Conservation (phyloP, 1,140 invertebrate genomes). For the Papilio polyxenes region DNA sequence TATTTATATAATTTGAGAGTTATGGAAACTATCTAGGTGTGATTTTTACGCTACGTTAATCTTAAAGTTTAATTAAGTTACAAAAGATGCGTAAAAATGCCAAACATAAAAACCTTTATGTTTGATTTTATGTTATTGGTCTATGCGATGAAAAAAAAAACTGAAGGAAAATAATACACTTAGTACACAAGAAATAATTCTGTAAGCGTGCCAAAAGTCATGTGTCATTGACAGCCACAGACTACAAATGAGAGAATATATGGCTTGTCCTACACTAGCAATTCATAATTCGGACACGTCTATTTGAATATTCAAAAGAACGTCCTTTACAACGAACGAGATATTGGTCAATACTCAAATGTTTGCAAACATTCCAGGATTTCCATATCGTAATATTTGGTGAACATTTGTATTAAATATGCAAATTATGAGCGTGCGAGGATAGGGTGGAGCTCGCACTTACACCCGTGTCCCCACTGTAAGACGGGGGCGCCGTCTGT, state of each 20-base stretch:
- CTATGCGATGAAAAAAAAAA: not conserved
- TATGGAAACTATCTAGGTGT: not conserved
- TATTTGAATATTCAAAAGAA: not conserved
- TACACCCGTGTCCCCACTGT: not conserved
- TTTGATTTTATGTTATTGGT: not conserved
- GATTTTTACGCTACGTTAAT: too few species aligned
- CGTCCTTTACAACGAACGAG: not conserved
- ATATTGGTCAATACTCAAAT: conserved; percentile 1
- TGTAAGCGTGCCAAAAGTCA: conserved; percentile 21
- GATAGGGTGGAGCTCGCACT: not conserved
- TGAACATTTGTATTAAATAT: not conserved
- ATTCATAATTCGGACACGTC: conserved; percentile 17
- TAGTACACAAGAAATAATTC: not conserved
- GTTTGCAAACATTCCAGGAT: not conserved
- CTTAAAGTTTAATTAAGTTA: not conserved
- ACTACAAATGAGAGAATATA: conserved; percentile 24
- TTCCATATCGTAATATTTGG: not conserved
- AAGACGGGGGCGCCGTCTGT: conserved; percentile 16
- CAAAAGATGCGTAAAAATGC: not conserved
- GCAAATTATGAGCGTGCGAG: not conserved
- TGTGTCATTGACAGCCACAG: conserved; percentile 17
- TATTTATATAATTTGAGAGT: not conserved
- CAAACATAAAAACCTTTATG: not conserved
- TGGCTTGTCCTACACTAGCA: conserved; percentile 15
- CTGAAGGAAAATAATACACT: not conserved